Evolutionary conservation across 2,888 invertebrate species (phyloP).

Genomic region (Tromatobia lineatoria): DNA sequence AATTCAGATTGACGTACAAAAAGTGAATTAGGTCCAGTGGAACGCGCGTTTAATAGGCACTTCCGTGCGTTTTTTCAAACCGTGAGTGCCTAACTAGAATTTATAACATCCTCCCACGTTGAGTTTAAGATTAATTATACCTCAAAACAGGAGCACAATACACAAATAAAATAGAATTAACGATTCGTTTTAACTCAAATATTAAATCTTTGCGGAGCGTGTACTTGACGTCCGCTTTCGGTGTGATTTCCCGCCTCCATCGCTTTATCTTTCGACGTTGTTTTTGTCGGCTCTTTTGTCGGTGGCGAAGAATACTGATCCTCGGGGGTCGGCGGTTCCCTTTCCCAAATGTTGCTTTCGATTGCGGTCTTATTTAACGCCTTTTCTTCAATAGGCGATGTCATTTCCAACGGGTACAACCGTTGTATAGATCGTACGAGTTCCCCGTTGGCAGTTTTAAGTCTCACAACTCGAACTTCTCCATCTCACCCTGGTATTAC

Average conservation of each 20-base stretch:
- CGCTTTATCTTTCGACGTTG: neutral
- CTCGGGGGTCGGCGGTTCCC: neutral
- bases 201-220: neutral
- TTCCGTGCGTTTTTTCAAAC: too few relatives aligned
- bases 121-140: slow-evolving; percentile 17
- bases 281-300: neutral
- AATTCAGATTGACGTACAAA: too few relatives aligned
- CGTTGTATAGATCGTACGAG: slow-evolving; percentile 55
- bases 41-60: too few relatives aligned
- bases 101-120: slow-evolving; percentile 45
- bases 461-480: slow-evolving; percentile 46
- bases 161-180: neutral
- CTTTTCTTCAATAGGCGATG: slow-evolving; percentile 3
- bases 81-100: too few relatives aligned
- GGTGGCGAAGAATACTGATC: neutral
- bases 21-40: too few relatives aligned
- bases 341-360: neutral
- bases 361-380: neutral
- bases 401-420: slow-evolving; percentile 51
- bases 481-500: slow-evolving; percentile 48
- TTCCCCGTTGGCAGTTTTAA: slow-evolving; percentile 47
- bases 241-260: neutral
- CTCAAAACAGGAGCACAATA: neutral
- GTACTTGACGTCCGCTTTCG: neutral
- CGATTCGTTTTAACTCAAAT: neutral